phyloP scores from a whole-genome alignment of 2,888 invertebrate genomes.

The Cantharis lateralis region DNA sequence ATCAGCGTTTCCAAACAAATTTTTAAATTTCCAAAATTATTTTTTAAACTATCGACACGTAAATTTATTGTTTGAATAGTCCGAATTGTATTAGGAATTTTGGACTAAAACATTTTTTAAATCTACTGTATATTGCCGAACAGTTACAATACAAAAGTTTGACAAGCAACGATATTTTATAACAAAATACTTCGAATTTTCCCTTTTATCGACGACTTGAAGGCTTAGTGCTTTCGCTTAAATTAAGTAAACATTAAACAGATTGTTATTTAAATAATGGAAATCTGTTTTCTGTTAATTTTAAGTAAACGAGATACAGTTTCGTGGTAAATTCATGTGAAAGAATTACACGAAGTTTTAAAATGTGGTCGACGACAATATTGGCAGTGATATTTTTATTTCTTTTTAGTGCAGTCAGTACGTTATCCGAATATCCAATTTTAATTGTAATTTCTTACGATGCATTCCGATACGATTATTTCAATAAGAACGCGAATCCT shows the following conservation, averaged over 20 bases:
- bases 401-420: slow-evolving; percentile 36
- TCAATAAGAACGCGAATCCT: slow-evolving; percentile 62
- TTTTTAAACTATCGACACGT: no score
- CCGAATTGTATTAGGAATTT: no score
- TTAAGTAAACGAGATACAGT: not conserved
- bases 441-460: slow-evolving; percentile 70
- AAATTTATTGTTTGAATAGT: no score
- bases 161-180: not conserved
- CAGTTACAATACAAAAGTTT: no score
- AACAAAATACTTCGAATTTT: not conserved
- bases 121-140: no score
- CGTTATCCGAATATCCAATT: slow-evolving; percentile 55
- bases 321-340: not conserved
- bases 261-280: not conserved
- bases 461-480: slow-evolving; percentile 72
- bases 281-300: not conserved
- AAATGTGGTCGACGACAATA: not conserved
- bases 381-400: not conserved
- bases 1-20: not conserved
- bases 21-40: no score
- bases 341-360: not conserved
- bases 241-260: not conserved
- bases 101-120: no score
- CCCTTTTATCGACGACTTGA: not conserved
- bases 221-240: not conserved